Evolutionary conservation across 2,113 vertebrate genomes (phyloP), one percentile per base, ranked within the genome.

Genomic region (Leptobrachium ailaonicum): DNA sequence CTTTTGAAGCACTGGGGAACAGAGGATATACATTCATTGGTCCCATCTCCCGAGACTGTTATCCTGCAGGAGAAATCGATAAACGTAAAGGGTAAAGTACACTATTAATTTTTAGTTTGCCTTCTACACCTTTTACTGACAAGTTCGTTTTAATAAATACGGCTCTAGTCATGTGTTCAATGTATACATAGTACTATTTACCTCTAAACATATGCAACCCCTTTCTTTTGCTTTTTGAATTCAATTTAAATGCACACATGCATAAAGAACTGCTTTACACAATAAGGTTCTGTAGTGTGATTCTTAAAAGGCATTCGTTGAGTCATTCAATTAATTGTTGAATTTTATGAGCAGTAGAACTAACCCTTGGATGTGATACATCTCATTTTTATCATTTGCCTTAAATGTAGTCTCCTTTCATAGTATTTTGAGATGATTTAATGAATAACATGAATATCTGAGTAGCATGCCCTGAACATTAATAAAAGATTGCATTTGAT

Each of bases 371-470:
- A 43, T 58, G 44, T 73, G 20, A 56, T 67, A 74, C 62, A 47
- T 64, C 53, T 41, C 63, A 45, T 74, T 80, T 80, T 80, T 58
- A 68, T 80, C 50, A 80, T 68, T 80, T 72, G 63, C 64, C 78
- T 13, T 80, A 80, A 74, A 68, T 80, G 71, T 47, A 74, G 64
- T 60, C 20, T 80, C 11, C 54, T 74, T 74, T 73, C 74, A 63
- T 76, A 47, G 75, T 74, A 60, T 44, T 12, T 64, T 74, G 78
- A 80, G 63, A 80, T 74, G n/a, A 74, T 74, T 74, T 80, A 80
- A 68, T 80, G 71, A 80, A 80, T 80, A 80, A 80, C 63, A 80
- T 80, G 71, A 80, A 80, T 80, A 74, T 74, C 58, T 74, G 78
- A 80, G 67, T 80, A 74, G 71, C 42, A 74, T 80, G 71, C 56